phyloP scores from a whole-genome alignment of 2,797 vertebrate genomes.

The Heteromormyrus szaboi region DNA sequence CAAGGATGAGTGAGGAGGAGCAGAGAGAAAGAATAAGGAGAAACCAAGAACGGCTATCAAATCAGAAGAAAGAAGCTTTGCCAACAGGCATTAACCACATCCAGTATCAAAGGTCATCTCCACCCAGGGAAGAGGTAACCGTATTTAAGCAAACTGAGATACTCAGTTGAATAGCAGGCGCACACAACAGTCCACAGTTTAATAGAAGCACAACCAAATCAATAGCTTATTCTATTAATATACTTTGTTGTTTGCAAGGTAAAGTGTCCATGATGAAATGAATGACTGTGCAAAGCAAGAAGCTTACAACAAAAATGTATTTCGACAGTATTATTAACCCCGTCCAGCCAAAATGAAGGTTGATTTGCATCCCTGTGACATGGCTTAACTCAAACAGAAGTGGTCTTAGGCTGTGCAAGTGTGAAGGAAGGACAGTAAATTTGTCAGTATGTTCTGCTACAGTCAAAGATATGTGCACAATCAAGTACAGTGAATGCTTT shows the following conservation, averaged over 20 bases:
- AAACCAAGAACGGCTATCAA: constrained; percentile 46
- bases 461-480: background rate
- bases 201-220: background rate
- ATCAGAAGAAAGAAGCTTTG: constrained; percentile 45
- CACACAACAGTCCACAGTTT: background rate
- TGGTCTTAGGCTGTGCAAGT: background rate
- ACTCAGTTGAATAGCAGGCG: background rate
- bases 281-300: background rate
- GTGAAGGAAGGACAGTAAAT: background rate
- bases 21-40: constrained; percentile 25
- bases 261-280: background rate
- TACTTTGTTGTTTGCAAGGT: background rate
- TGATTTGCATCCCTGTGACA: background rate
- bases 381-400: background rate
- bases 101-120: constrained; percentile 42
- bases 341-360: background rate
- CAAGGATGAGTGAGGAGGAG: constrained; percentile 21
- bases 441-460: background rate
- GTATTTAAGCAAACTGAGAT: background rate
- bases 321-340: background rate
- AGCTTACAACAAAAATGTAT: background rate
- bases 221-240: background rate
- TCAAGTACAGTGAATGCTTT: background rate
- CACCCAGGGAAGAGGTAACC: constrained; percentile 46
- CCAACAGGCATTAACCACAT: constrained; percentile 10